Percentiles rank a stretch among this genome's conserved stretches.
Conservation (phyloP, 2,888 invertebrate species). For the Amorpha juglandis region DNA sequence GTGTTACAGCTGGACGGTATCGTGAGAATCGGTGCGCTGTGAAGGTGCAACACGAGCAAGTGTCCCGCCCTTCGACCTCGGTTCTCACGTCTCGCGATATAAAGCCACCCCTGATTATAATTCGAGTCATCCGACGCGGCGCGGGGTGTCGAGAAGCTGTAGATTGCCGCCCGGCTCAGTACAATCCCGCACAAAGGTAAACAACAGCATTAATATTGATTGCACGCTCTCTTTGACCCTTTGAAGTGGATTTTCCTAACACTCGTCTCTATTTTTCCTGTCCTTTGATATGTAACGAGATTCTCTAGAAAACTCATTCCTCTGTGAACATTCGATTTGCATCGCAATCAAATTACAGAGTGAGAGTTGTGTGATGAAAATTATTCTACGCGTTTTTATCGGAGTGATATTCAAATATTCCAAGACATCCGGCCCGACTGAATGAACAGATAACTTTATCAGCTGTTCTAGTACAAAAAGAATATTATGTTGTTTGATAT, state of each 20-base stretch:
- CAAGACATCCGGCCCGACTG: constrained; percentile 17
- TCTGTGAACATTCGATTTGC: neutral
- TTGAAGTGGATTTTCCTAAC: constrained; percentile 69
- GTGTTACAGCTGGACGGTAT: constrained; percentile 60
- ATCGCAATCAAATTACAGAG: constrained; percentile 27
- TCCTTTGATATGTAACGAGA: constrained; percentile 64
- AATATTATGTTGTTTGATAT: constrained; percentile 6
- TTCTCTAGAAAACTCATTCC: constrained; percentile 5
- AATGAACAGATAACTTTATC: constrained; percentile 6
- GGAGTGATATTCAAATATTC: neutral
- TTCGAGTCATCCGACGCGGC: constrained; percentile 70
- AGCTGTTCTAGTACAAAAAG: neutral
- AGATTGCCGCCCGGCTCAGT: constrained; percentile 49
- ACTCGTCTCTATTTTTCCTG: constrained; percentile 61
- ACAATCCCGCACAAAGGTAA: constrained; percentile 69
- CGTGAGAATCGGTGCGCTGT: constrained; percentile 71
- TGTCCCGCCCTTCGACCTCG: constrained; percentile 73
- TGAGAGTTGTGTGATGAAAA: constrained; percentile 7
- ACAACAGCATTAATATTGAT: constrained; percentile 82
- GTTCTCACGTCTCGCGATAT: constrained; percentile 72
- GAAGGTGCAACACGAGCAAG: constrained; percentile 79
- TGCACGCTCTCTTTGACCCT: constrained; percentile 72
- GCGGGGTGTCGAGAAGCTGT: constrained; percentile 39
- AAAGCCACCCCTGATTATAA: constrained; percentile 78
- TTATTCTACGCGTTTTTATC: constrained; percentile 8